phyloP scores from a whole-genome alignment of 1,140 invertebrate species.

The Acromyrmex heyeri region DNA sequence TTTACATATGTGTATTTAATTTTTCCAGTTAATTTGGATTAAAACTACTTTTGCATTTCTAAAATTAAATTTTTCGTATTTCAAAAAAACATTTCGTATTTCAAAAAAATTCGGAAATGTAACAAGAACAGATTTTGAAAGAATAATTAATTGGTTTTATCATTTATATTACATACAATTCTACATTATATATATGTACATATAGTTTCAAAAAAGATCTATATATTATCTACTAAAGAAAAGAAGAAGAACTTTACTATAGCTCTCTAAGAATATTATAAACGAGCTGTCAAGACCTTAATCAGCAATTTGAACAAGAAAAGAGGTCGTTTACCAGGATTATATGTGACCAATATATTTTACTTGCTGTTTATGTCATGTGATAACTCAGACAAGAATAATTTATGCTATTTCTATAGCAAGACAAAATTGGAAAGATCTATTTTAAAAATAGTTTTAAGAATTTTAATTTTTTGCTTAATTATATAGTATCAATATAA shows the following conservation, averaged over 20 bases:
- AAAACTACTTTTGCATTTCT: background rate
- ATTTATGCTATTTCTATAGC: background rate
- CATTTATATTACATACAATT: background rate
- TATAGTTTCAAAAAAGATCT: background rate
- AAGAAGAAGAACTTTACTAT: background rate
- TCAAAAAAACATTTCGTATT: background rate
- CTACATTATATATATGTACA: background rate
- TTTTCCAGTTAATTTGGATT: background rate
- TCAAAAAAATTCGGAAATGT: background rate
- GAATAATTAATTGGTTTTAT: background rate
- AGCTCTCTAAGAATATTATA: conserved; percentile 7
- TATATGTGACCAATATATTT: conserved; percentile 15
- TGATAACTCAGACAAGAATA: conserved; percentile 6
- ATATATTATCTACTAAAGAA: background rate
- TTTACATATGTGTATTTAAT: background rate
- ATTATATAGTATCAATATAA: background rate
- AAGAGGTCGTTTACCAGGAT: background rate
- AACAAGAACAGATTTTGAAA: background rate
- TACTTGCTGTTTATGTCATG: background rate
- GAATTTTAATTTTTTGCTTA: background rate
- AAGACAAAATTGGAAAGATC: background rate
- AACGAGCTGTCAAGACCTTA: background rate
- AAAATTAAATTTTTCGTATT: background rate
- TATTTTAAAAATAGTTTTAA: background rate
- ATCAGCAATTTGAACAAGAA: conserved; percentile 16